Base-by-base conservation (phyloP, 1,140 invertebrate genomes). In the Pygmarrhopalites habei region DNA sequence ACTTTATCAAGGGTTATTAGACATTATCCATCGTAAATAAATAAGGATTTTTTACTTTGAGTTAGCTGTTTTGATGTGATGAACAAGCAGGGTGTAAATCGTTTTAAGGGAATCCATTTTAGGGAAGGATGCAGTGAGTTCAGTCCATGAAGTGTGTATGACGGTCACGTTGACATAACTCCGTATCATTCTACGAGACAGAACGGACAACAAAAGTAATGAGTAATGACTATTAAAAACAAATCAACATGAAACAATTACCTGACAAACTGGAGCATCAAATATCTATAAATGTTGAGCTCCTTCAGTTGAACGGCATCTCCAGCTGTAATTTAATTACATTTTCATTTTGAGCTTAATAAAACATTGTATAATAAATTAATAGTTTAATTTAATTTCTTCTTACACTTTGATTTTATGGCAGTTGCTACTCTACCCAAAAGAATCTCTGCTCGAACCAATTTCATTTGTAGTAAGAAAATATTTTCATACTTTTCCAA, bases 21-120 rank as follows among this genome's bases (percentile, higher is more conserved):
- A n/a, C n/a, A n/a, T n/a, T n/a, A n/a, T n/a, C n/a, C n/a, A n/a
- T n/a, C n/a, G n/a, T n/a, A n/a, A n/a, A n/a, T n/a, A n/a, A n/a
- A n/a, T n/a, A n/a, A n/a, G n/a, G n/a, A n/a, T n/a, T n/a, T n/a
- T 53, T 44, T 68, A 70, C 69, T 68, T 68, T 46, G 60, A 44
- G n/a, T 52, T 53, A 10, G 66, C 49, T 28, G 21, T 35, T 55
- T 67, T 67, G 2, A 70, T 66, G 32, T 67, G 61, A 4, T 51
- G 60, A 17, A 67, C 65, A 12, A 70, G 47, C 0, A 55, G 58
- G 10, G 64, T 63, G 30, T 70, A 68, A n/a, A 70, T 60, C 25
- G 53, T 66, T 15, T 70, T 63, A 19, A 70, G 35, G 7, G 62
- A 63, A 43, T 68, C 52, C 52, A 67, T 51, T 21, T 65, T 62